Conservation (phyloP, 1,140 invertebrate species). For the Ditylenchus dipsaci region DNA sequence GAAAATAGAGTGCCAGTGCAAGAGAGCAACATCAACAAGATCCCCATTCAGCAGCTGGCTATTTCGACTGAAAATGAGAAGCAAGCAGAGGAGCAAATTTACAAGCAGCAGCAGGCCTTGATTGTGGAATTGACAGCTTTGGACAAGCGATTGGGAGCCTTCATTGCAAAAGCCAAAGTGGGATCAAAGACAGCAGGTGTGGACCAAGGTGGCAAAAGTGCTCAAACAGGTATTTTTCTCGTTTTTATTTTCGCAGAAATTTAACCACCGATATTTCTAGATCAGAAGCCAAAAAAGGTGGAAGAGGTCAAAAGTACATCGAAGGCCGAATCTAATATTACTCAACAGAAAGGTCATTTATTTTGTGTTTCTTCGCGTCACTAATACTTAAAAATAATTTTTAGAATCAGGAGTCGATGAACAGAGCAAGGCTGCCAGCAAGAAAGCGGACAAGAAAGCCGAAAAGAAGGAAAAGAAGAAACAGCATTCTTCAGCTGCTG, state of each 20-base stretch:
- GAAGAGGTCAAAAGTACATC: no score
- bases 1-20: not conserved
- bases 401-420: not conserved
- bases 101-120: not conserved
- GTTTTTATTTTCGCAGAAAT: no score
- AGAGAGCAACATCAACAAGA: not conserved
- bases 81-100: not conserved
- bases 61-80: not conserved
- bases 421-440: not conserved
- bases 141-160: not conserved
- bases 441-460: not conserved
- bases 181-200: no score
- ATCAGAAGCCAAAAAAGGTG: no score
- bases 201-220: not conserved
- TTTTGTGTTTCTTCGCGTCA: no score
- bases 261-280: no score
- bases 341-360: no score
- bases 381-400: no score
- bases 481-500: not conserved
- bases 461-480: not conserved
- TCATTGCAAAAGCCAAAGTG: slow-evolving; percentile 1
- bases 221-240: not conserved
- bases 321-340: no score
- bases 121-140: not conserved
- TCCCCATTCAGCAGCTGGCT: not conserved